Conservation (phyloP, 1,140 invertebrate species). For the Samia ricini region DNA sequence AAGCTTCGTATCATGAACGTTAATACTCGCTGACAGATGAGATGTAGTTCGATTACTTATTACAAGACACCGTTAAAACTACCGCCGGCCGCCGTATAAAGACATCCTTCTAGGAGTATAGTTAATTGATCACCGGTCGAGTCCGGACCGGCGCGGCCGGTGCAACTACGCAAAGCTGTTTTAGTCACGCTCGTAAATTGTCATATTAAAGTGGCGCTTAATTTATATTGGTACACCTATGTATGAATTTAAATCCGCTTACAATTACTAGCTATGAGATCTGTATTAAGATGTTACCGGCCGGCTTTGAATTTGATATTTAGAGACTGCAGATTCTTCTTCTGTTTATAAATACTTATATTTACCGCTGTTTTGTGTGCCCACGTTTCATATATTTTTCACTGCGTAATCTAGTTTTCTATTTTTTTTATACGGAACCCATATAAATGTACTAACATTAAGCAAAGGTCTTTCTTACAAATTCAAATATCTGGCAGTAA, state of each 20-base stretch:
- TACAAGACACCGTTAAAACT: constrained; percentile 46
- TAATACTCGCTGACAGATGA: constrained; percentile 40
- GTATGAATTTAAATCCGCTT: constrained; percentile 37
- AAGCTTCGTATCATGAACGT: constrained; percentile 20
- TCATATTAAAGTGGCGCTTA: constrained; percentile 51
- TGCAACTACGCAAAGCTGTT: constrained; percentile 23
- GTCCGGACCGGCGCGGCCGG: constrained; percentile 29
- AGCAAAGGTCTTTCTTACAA: too few relatives aligned
- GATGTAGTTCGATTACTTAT: constrained; percentile 29
- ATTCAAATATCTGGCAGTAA: too few relatives aligned
- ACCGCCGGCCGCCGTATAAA: constrained; percentile 36
- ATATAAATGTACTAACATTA: too few relatives aligned
- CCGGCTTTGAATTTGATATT: constrained; percentile 28
- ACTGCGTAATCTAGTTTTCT: too few relatives aligned
- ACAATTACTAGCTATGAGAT: constrained; percentile 30
- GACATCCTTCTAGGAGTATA: constrained; percentile 47
- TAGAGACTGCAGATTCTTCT: not conserved
- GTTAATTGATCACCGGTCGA: constrained; percentile 53
- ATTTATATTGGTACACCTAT: constrained; percentile 28
- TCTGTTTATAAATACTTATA: not conserved
- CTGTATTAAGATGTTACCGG: constrained; percentile 38
- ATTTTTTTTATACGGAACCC: too few relatives aligned
- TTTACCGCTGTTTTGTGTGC: not conserved
- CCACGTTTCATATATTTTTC: too few relatives aligned
- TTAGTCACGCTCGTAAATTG: constrained; percentile 50